A percentile compares a stretch with the other conserved stretches of the same genome.
Evolutionary conservation across 2,113 vertebrate genomes (phyloP).

Genomic region (Aptenodytes forsteri): DNA sequence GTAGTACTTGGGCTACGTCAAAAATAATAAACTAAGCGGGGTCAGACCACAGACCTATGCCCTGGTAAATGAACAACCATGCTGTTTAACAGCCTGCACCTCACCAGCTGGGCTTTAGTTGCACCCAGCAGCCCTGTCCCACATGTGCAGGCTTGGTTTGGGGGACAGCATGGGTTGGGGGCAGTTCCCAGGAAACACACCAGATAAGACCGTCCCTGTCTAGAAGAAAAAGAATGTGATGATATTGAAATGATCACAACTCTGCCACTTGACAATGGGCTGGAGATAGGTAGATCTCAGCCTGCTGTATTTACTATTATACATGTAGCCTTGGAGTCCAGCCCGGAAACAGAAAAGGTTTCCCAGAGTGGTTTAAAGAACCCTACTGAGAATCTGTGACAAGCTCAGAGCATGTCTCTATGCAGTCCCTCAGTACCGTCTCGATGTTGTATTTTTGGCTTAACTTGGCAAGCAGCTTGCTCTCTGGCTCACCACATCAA

Average conservation of each 20-base stretch:
- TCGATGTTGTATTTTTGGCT: background rate
- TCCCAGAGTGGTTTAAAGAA: background rate
- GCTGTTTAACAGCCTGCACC: background rate
- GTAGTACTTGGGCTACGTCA: background rate
- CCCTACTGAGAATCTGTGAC: background rate
- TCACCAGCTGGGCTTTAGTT: background rate
- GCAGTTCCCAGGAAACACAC: background rate
- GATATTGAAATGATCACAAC: rapidly evolving
- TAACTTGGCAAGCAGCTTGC: background rate
- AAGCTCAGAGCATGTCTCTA: background rate
- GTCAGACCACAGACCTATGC: background rate
- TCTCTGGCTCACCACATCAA: background rate
- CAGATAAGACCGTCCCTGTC: background rate
- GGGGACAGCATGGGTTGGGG: background rate
- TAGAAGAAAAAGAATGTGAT: background rate
- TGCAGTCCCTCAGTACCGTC: background rate
- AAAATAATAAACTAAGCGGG: background rate
- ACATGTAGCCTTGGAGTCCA: background rate
- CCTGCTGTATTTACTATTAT: background rate
- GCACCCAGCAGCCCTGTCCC: background rate
- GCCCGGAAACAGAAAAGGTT: background rate
- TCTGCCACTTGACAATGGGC: background rate
- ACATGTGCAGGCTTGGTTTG: background rate
- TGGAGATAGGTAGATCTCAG: background rate
- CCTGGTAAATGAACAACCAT: background rate